phyloP scores from a whole-genome alignment of 2,797 vertebrate genomes.

The Helarctos malayanus region DNA sequence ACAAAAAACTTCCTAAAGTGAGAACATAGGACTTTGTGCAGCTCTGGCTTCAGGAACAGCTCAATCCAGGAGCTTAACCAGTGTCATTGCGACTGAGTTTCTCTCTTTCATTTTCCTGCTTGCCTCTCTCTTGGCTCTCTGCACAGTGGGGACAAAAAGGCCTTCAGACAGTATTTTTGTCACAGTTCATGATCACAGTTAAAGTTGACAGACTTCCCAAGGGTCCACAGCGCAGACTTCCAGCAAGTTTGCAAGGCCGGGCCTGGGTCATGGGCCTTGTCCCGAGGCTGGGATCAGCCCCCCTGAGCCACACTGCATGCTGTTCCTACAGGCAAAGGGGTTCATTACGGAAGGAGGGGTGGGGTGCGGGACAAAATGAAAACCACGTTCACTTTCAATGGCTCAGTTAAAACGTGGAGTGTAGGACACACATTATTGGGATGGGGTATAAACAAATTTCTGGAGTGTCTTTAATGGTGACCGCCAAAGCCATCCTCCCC shows the following conservation, averaged over 20 bases:
- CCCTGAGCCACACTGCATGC: neutral
- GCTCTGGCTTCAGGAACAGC: neutral
- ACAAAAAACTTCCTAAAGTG: neutral
- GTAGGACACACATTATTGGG: neutral
- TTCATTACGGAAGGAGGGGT: neutral
- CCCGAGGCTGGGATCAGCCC: too few species aligned
- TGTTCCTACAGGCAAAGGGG: neutral
- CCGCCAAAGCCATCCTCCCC: neutral
- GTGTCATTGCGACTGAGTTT: accelerated
- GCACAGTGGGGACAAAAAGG: neutral
- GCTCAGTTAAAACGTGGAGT: neutral
- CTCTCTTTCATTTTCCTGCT: neutral
- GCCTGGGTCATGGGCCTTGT: neutral
- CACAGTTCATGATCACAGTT: neutral
- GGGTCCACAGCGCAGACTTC: accelerated
- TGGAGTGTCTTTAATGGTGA: accelerated
- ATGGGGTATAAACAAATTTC: neutral
- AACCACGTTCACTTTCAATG: neutral
- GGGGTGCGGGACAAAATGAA: neutral
- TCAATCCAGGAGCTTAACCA: neutral
- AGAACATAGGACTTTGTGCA: neutral
- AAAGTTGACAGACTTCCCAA: too few species aligned
- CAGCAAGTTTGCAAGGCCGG: neutral
- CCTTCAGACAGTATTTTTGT: neutral
- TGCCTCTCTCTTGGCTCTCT: neutral